Evolutionary conservation across 2,888 invertebrate species (phyloP).

Genomic region (Nemapogon koenigi): DNA sequence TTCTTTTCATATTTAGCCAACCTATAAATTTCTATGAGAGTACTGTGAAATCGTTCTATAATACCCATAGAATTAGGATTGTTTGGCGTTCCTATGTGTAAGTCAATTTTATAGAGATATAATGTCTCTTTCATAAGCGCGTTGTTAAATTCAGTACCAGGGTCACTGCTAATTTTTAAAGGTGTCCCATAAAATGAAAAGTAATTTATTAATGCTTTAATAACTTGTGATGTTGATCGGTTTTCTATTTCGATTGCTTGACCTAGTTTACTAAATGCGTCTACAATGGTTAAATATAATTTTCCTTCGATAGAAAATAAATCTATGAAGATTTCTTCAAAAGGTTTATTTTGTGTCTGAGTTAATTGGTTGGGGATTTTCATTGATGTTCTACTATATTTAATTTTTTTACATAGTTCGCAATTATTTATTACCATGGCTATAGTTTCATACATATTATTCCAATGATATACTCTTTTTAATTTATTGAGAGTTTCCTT

Average conservation of each 20-base stretch:
- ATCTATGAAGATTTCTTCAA: conserved; percentile 19
- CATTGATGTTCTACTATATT: conserved; percentile 17
- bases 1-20: conserved; percentile 20
- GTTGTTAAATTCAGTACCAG: conserved; percentile 24
- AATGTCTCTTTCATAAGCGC: conserved; percentile 16
- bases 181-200: conserved; percentile 20
- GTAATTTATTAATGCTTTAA: conserved; percentile 20
- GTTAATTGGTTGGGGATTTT: conserved; percentile 20
- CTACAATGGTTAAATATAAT: conserved; percentile 17
- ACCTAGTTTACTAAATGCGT: conserved; percentile 22
- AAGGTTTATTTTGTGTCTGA: conserved; percentile 19
- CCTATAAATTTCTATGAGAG: conserved; percentile 20
- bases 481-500: conserved; percentile 15
- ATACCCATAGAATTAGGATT: conserved; percentile 20
- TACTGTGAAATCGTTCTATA: conserved; percentile 20
- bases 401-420: conserved; percentile 18
- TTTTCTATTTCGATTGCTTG: conserved; percentile 19
- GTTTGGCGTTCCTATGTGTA: conserved; percentile 20
- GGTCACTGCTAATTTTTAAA: conserved; percentile 18
- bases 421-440: conserved; percentile 18
- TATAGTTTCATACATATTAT: conserved; percentile 15
- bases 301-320: conserved; percentile 6
- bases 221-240: conserved; percentile 19
- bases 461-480: conserved; percentile 12
- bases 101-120: conserved; percentile 18